Base-by-base conservation (phyloP, 2,888 invertebrate genomes). In the Ariolimax columbianus region DNA sequence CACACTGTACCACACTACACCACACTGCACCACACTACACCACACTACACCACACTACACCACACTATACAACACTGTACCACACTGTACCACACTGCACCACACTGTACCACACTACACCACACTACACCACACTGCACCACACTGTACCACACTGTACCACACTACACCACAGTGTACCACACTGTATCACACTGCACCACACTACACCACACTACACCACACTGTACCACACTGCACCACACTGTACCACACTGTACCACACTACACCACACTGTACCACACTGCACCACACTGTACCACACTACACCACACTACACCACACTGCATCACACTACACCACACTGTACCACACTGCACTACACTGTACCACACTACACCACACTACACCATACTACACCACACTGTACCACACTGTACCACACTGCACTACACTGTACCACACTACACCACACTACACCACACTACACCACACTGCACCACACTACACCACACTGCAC, bases 381-480 rank as follows among this genome's bases (percentile, higher is more conserved):
- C 23, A 75, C 73, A 73, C 73, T 23, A 73, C 73, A 73, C 75
- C n/a, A 47, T 47, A 75, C 75, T 75, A 75, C 75, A 75, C 75
- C 36, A 75, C 75, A 75, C 47, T 14, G 38, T 38, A 70, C 70
- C 23, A 70, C 75, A 75, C 75, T 14, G 47, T 47, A 47, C 75
- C 7, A 75, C 75, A 75, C 75, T n/a, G 47, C 75, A 75, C 75
- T 19, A 75, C 51, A 75, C 75, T 26, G 47, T 47, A 75, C 75
- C 36, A 75, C 75, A 75, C 75, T 47, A 75, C 75, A 75, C 75
- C 33, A 75, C 75, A 75, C 51, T 75, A 75, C 75, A 75, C 75
- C 36, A 47, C 75, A 75, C 51, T n/a, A 75, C 75, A 75, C 75
- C 33, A 47, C 47, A 75, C 75, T 36, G 47, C 75, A 47, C 47